Evolutionary conservation across 2,888 invertebrate genomes (phyloP).

Genomic region (Hedya salicella): DNA sequence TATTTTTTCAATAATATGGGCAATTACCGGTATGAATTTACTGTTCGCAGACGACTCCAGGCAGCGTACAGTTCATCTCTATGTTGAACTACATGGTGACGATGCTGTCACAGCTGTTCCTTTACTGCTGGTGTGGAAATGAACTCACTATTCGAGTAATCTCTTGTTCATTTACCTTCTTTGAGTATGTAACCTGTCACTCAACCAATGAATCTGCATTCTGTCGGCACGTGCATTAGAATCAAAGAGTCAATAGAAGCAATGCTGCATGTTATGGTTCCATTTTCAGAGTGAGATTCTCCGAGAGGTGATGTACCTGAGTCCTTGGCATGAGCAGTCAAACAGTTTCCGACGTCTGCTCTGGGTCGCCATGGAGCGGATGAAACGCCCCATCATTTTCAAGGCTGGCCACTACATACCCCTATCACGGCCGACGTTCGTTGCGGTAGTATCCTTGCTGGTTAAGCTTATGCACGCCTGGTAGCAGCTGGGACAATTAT

Average conservation of each 20-base stretch:
- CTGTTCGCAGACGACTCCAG: constrained; percentile 63
- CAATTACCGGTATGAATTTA: too few relatives aligned
- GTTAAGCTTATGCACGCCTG: constrained; percentile 1
- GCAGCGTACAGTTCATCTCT: constrained; percentile 74
- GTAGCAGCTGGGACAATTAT: not conserved
- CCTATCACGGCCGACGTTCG: constrained; percentile 80
- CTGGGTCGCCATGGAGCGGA: constrained; percentile 79
- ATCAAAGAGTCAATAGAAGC: too few relatives aligned
- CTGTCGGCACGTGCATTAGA: too few relatives aligned
- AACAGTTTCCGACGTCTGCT: constrained; percentile 69
- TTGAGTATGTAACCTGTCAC: not conserved
- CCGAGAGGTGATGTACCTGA: constrained; percentile 78
- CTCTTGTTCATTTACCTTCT: not conserved
- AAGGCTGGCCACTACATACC: constrained; percentile 83
- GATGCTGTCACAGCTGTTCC: constrained; percentile 80
- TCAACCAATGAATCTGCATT: too few relatives aligned
- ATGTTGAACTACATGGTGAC: constrained; percentile 76
- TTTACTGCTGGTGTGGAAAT: constrained; percentile 84
- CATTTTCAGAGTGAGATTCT: constrained; percentile 74
- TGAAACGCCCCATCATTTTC: constrained; percentile 78
- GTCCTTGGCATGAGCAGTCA: constrained; percentile 83
- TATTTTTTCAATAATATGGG: too few relatives aligned
- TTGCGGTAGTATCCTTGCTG: constrained; percentile 65
- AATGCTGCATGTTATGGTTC: constrained; percentile 4
- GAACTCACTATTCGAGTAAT: constrained; percentile 74